A percentile compares a stretch with the other conserved stretches of the same genome.
These are phyloP conservation scores for Phyllostomus hastatus DNA, from an alignment of 2,113 vertebrate species.

Conservation along the genomic window DNA sequence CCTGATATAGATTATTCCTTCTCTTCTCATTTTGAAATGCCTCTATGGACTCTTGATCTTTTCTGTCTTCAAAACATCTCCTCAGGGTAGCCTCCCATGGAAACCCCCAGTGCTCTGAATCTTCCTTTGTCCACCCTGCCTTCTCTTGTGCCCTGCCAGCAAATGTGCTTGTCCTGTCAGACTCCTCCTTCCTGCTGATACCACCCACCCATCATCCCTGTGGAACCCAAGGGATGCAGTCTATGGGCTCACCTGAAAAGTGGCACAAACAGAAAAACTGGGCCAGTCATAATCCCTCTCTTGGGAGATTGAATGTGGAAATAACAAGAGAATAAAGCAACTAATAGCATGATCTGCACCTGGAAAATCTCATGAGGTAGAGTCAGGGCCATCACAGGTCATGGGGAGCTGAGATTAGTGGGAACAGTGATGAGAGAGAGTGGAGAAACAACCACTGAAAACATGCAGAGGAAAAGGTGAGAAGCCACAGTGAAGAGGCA, in stretches of 20 bases:
- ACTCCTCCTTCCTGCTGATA: background rate
- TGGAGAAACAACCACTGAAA: background rate
- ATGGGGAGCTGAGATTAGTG: background rate
- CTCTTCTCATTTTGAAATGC: background rate
- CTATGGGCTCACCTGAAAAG: background rate
- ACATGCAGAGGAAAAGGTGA: background rate
- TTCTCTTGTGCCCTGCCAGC: rapidly evolving
- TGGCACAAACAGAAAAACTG: background rate
- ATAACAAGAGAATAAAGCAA: background rate
- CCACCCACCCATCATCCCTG: too few species aligned
- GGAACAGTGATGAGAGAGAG: rapidly evolving
- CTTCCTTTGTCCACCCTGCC: background rate
- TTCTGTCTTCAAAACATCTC: background rate
- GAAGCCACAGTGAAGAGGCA: too few species aligned
- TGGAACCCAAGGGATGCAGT: background rate
- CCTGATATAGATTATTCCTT: background rate
- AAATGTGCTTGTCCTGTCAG: background rate
- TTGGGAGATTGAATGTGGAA: background rate
- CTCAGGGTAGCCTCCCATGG: background rate
- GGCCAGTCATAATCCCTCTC: background rate
- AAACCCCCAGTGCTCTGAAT: too few species aligned
- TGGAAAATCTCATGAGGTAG: background rate
- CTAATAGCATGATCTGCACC: background rate
- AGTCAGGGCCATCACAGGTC: background rate
- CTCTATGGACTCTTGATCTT: background rate